These are phyloP conservation scores for Pararge aegeria DNA, from an alignment of 1,140 invertebrate species.

Conservation along the genomic window DNA sequence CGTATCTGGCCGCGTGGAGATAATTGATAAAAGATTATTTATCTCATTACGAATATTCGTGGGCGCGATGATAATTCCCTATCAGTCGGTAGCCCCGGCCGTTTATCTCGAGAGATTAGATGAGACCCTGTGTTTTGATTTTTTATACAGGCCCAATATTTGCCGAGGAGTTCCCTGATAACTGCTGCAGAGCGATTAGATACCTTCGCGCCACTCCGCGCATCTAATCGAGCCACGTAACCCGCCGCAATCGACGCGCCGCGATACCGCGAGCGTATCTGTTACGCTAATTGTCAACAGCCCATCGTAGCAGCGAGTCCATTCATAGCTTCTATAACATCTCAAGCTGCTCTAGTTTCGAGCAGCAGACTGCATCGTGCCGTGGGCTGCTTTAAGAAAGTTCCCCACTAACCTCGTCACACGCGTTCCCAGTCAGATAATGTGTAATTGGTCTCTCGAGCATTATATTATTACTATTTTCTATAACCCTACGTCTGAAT, in stretches of 20 bases:
- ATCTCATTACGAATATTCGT: slow-evolving; percentile 79
- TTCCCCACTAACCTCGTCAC: too few relatives aligned
- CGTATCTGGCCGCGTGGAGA: slow-evolving; percentile 72
- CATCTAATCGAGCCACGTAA: slow-evolving; percentile 26
- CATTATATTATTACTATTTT: too few relatives aligned
- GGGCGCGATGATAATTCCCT: slow-evolving; percentile 75
- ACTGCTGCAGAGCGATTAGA: slow-evolving; percentile 65
- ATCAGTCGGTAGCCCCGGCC: slow-evolving; percentile 76
- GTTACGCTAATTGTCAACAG: too few relatives aligned
- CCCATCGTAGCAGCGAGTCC: too few relatives aligned
- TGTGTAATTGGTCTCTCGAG: too few relatives aligned
- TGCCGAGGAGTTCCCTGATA: slow-evolving; percentile 78
- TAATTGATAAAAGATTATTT: slow-evolving; percentile 80
- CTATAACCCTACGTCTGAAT: too few relatives aligned
- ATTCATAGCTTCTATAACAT: slow-evolving; percentile 27
- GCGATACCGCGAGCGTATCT: slow-evolving; percentile 25
- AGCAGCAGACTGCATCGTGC: too few relatives aligned
- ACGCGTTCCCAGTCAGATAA: too few relatives aligned
- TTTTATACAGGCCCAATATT: slow-evolving; percentile 74
- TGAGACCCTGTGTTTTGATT: slow-evolving; percentile 78
- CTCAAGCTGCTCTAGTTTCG: slow-evolving; percentile 9
- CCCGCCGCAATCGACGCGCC: slow-evolving; percentile 51
- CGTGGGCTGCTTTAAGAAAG: too few relatives aligned
- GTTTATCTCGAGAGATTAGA: slow-evolving; percentile 78
- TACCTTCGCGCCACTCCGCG: slow-evolving; percentile 40